Conservation (phyloP, 2,888 invertebrate genomes). For the Bombyx huttoni region DNA sequence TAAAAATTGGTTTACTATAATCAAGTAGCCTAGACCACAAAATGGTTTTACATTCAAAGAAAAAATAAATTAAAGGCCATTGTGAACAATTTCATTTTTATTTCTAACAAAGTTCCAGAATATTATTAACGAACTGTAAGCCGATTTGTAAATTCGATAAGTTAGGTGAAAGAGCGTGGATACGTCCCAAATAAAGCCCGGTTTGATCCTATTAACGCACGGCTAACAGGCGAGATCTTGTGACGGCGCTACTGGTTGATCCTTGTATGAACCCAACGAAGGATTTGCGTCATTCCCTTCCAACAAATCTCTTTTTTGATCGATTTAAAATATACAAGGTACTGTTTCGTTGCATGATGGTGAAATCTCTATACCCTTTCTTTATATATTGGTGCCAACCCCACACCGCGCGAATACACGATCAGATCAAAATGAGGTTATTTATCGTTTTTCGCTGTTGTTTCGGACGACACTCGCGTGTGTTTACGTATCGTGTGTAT, state of each 20-base stretch:
- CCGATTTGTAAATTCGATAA: constrained; percentile 70
- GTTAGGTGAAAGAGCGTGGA: constrained; percentile 67
- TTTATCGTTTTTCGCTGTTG: constrained; percentile 23
- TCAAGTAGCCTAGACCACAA: no score
- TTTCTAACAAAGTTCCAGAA: constrained; percentile 3
- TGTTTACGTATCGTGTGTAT: constrained; percentile 20
- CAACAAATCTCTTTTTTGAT: constrained; percentile 19
- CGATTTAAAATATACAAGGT: constrained; percentile 9
- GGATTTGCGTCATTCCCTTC: constrained; percentile 25
- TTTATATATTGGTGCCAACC: constrained; percentile 29
- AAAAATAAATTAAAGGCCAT: no score
- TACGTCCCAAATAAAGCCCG: constrained; percentile 63
- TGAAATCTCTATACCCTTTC: constrained; percentile 20
- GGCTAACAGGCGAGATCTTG: constrained; percentile 60
- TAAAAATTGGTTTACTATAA: no score
- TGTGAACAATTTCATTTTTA: background rate
- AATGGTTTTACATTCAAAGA: no score
- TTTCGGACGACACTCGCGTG: constrained; percentile 18
- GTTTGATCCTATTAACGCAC: constrained; percentile 70
- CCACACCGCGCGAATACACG: constrained; percentile 14
- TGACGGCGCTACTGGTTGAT: constrained; percentile 44
- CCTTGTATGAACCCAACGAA: constrained; percentile 34
- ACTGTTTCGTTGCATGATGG: background rate
- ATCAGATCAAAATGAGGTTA: constrained; percentile 27
- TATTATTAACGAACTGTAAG: constrained; percentile 65